Conservation (phyloP, 2,888 invertebrate genomes). For the Eupithecia abbreviata region DNA sequence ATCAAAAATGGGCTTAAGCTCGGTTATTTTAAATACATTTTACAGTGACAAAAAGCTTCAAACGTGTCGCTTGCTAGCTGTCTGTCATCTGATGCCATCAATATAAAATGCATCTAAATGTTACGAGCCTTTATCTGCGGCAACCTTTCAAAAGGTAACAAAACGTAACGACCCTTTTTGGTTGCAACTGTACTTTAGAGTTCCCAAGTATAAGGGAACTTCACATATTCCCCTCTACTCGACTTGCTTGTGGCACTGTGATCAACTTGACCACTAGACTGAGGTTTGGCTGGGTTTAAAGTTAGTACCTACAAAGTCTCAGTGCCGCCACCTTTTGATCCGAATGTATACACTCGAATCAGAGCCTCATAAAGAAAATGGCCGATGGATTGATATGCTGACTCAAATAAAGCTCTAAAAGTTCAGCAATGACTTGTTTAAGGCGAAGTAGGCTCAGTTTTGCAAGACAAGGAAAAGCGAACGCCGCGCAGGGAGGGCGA, state of each 20-base stretch:
- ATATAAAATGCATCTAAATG: too few species aligned
- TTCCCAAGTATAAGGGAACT: conserved; percentile 1
- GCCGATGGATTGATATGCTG: background rate
- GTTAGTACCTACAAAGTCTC: background rate
- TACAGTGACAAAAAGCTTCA: too few species aligned
- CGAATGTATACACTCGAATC: background rate
- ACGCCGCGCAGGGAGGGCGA: too few species aligned
- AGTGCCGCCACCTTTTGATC: background rate
- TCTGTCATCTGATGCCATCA: too few species aligned
- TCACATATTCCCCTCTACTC: background rate
- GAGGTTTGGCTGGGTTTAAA: background rate
- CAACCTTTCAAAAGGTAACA: background rate
- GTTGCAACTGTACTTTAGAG: background rate
- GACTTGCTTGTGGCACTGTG: conserved; percentile 13
- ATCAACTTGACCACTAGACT: conserved; percentile 13
- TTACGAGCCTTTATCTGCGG: too few species aligned
- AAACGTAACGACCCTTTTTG: background rate
- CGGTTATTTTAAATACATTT: too few species aligned
- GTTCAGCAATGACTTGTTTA: too few species aligned
- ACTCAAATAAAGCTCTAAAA: background rate
- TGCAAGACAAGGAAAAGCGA: too few species aligned
- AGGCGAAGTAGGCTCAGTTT: too few species aligned
- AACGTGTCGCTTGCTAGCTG: too few species aligned
- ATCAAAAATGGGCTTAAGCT: too few species aligned
- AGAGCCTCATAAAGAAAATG: background rate